Evolutionary conservation across 2,797 vertebrate genomes (phyloP).

Genomic region (Girardinus metallicus): DNA sequence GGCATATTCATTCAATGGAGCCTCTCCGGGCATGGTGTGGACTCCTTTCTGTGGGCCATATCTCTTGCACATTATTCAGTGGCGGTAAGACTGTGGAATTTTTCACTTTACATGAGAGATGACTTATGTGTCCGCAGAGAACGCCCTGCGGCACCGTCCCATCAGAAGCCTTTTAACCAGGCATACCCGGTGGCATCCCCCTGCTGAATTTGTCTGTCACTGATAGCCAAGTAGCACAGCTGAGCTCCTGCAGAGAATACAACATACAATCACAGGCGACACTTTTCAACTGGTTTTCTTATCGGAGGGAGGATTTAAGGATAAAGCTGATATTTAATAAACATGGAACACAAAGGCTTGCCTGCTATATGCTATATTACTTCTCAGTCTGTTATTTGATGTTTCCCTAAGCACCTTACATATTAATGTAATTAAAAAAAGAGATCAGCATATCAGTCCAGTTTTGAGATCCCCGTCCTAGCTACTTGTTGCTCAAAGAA

Average conservation of each 20-base stretch:
- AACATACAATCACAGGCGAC: slow-evolving; percentile 9
- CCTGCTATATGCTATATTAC: neutral
- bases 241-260: slow-evolving; percentile 21
- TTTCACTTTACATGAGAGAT: slow-evolving; percentile 56
- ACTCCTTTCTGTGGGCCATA: slow-evolving; percentile 43
- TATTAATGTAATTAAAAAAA: neutral
- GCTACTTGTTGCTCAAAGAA: no score
- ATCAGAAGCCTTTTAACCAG: slow-evolving; percentile 57
- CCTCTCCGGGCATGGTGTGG: slow-evolving; percentile 31
- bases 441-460: no score
- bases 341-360: slow-evolving; percentile 8
- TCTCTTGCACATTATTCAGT: slow-evolving; percentile 54
- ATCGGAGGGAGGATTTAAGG: slow-evolving; percentile 7
- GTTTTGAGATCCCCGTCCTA: no score
- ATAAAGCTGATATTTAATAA: slow-evolving; percentile 11
- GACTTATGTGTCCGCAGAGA: slow-evolving; percentile 48
- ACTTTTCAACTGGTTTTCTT: neutral
- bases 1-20: slow-evolving; percentile 36
- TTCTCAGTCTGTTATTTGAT: neutral
- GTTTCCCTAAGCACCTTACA: neutral
- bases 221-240: slow-evolving; percentile 44
- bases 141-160: slow-evolving; percentile 56
- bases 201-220: slow-evolving; percentile 42
- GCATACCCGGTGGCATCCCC: slow-evolving; percentile 43
- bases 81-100: slow-evolving; percentile 47